Evolutionary conservation across 2,113 vertebrate genomes (phyloP).

Genomic region (Podarcis muralis): DNA sequence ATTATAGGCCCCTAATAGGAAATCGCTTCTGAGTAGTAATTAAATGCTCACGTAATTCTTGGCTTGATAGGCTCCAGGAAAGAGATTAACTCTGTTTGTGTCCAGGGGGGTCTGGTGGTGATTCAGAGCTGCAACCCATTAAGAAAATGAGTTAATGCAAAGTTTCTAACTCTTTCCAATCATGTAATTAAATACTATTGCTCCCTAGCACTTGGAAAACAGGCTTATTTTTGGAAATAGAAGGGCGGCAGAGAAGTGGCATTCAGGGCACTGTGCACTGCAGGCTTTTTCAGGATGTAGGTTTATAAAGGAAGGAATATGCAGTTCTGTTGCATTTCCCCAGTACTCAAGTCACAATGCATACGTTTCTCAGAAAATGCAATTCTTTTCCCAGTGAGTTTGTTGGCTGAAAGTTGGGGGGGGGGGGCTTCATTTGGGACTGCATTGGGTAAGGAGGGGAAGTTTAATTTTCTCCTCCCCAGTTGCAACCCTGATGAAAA

Average conservation of each 20-base stretch:
- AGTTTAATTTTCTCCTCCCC: not conserved
- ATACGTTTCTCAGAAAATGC: not conserved
- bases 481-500: not conserved
- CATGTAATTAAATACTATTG: not conserved
- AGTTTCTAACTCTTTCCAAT: slow-evolving; percentile 1
- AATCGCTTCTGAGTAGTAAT: not conserved
- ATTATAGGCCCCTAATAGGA: not conserved
- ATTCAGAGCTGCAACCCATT: slow-evolving; percentile 39
- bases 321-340: not conserved
- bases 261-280: not conserved
- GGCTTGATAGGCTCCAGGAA: not conserved
- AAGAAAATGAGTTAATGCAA: slow-evolving; percentile 26
- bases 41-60: slow-evolving; percentile 1
- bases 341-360: not conserved
- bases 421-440: not conserved
- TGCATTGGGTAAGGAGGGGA: not conserved
- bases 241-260: not conserved
- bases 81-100: not conserved
- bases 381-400: not conserved
- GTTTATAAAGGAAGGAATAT: not conserved
- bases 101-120: not conserved
- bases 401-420: not conserved
- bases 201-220: slow-evolving; percentile 9
- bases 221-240: not conserved
- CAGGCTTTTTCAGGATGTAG: not conserved